Conservation (phyloP, 2,113 vertebrate genomes). For the Plectropomus leopardus region DNA sequence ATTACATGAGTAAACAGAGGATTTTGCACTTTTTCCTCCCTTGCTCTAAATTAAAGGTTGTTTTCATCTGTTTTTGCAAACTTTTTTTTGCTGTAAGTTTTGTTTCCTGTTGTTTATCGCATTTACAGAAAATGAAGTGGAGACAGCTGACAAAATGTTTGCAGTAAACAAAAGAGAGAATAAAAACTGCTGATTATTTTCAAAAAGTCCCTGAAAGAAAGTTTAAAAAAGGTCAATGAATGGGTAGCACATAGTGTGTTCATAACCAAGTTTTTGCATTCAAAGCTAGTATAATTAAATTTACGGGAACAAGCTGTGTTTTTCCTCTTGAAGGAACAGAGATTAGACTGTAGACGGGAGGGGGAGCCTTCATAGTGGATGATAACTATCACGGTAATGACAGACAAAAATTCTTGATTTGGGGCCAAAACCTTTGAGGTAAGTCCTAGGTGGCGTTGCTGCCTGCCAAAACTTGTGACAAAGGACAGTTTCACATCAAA, state of each 20-base stretch:
- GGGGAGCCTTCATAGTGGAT: not conserved
- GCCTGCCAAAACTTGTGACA: conserved; percentile 34
- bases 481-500: not conserved
- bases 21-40: not conserved
- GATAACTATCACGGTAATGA: conserved; percentile 40
- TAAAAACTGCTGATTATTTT: too few relatives aligned
- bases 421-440: conserved; percentile 34
- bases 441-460: not conserved
- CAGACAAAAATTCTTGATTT: conserved; percentile 46
- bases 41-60: not conserved
- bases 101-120: not conserved
- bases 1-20: conserved; percentile 23
- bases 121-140: conserved; percentile 9
- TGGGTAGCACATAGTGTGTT: not conserved
- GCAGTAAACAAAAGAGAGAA: not conserved
- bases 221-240: not conserved
- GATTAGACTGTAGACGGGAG: conserved; percentile 19
- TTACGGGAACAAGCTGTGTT: not conserved
- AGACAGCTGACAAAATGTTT: conserved; percentile 5
- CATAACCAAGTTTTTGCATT: not conserved
- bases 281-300: too few relatives aligned
- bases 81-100: not conserved
- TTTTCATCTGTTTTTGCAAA: not conserved
- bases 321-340: conserved; percentile 5
- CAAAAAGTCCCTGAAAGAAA: not conserved